A percentile compares a stretch with the other conserved stretches of the same genome.
Evolutionary conservation across 2,888 invertebrate genomes (phyloP).

Genomic region (Drosophila anceps): DNA sequence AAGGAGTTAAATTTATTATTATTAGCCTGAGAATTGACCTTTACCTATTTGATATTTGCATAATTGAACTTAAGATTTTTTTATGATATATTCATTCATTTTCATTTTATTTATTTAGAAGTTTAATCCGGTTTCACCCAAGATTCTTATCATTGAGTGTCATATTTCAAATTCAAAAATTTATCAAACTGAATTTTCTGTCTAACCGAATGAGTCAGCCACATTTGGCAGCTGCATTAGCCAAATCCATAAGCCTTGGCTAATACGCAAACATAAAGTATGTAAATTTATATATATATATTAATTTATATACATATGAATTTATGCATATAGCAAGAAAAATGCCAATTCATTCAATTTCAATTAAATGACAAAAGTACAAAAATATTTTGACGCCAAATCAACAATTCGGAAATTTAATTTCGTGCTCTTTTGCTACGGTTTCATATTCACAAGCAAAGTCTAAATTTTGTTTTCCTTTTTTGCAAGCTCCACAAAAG

Average conservation of each 20-base stretch:
- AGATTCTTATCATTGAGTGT: slow-evolving; percentile 1
- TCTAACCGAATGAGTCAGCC: slow-evolving; percentile 54
- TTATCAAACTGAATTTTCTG: slow-evolving; percentile 9
- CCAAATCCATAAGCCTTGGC: slow-evolving; percentile 52
- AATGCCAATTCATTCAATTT: slow-evolving; percentile 74
- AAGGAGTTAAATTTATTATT: too few relatives aligned
- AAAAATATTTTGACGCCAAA: slow-evolving; percentile 78
- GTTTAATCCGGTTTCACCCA: neutral
- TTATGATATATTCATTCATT: too few relatives aligned
- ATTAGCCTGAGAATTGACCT: neutral
- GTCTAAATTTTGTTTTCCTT: slow-evolving; percentile 40
- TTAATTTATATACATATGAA: neutral
- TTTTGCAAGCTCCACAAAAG: slow-evolving; percentile 60
- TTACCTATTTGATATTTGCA: neutral
- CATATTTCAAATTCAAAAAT: neutral
- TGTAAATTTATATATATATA: too few relatives aligned
- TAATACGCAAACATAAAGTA: slow-evolving; percentile 19
- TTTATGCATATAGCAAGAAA: slow-evolving; percentile 16
- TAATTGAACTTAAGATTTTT: neutral
- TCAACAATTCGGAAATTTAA: slow-evolving; percentile 70
- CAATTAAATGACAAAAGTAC: slow-evolving; percentile 75
- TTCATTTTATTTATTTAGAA: neutral
- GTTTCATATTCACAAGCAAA: slow-evolving; percentile 60
- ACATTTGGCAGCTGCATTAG: slow-evolving; percentile 50
- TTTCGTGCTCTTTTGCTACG: slow-evolving; percentile 55